Evolutionary conservation across 2,797 vertebrate species (phyloP), one percentile per base, ranked within the genome.

Genomic region (Silurus lanzhouensis): DNA sequence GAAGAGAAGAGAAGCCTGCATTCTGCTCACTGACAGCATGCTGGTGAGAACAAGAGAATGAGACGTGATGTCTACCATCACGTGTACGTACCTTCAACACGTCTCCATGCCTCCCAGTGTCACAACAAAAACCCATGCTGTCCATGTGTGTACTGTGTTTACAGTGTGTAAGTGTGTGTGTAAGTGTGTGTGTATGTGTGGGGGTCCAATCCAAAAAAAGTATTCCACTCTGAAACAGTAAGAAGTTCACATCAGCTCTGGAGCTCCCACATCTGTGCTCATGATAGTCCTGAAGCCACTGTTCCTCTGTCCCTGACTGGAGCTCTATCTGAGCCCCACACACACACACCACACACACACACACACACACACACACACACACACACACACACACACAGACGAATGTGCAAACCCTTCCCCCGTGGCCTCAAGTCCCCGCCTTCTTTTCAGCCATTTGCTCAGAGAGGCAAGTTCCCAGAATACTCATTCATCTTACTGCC

Each of bases 371-470:
- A 85, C 88, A 90, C 89, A 89, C 84, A 85, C 88, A 90, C 81
- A 85, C 75, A 87, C 86, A 75, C 87, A 81, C 87, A 81, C 83
- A 81, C 91, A 85, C 90, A 88, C 91, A 80, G 88, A 71, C 85
- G 83, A 86, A 89, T 87, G 87, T 81, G 84, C 88, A 88, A 86
- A 88, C 85, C 87, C 85, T 71, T 77, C 74, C 85, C 84, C 77
- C 90, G 83, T 84, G 63, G 82, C 75, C 85, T 86, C 85, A 83
- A 91, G 88, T 93, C 94, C 95, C 95, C 96, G 96, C 95, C 96
- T 95, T 94, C 95, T 96, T 95, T 94, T 94, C 90, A 93, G 95
- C 98, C 98, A 99, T 99, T 99, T 99, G 98, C 95, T 97, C 96
- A 95, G 92, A 83, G 94, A 84, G 77, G 86, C 75, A 79, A 86